These are phyloP conservation scores for Psittacula derbiana DNA, from an alignment of 2,797 vertebrate species.

Conservation along the genomic window DNA sequence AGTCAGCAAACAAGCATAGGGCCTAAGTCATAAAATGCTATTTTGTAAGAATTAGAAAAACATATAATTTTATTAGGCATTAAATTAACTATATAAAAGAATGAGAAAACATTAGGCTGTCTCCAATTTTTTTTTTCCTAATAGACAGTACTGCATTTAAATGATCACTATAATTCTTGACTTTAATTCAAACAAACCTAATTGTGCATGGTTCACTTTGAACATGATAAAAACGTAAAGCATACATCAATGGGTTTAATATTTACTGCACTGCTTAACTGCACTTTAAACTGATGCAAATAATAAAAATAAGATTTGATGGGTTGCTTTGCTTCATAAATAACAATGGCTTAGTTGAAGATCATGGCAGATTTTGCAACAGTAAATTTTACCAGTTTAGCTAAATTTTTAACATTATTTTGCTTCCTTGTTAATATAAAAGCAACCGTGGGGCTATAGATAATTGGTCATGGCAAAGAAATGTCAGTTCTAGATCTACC, in stretches of 20 bases:
- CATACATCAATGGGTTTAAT: background rate
- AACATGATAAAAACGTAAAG: slow-evolving; percentile 9
- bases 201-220: slow-evolving; percentile 29
- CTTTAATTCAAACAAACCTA: slow-evolving; percentile 51
- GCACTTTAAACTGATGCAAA: background rate
- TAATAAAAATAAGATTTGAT: background rate
- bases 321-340: background rate
- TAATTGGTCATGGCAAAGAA: background rate
- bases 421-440: background rate
- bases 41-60: slow-evolving; percentile 40
- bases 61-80: slow-evolving; percentile 26
- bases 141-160: background rate
- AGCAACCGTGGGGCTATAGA: background rate
- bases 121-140: background rate
- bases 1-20: background rate
- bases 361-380: background rate
- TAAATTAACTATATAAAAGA: slow-evolving; percentile 35
- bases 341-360: background rate
- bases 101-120: slow-evolving; percentile 16
- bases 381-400: background rate
- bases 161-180: slow-evolving; percentile 2
- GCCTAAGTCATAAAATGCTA: background rate
- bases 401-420: background rate
- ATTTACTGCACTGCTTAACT: slow-evolving; percentile 4
- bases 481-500: background rate